phyloP scores from a whole-genome alignment of 1,140 invertebrate species.

The Mercenaria mercenaria region DNA sequence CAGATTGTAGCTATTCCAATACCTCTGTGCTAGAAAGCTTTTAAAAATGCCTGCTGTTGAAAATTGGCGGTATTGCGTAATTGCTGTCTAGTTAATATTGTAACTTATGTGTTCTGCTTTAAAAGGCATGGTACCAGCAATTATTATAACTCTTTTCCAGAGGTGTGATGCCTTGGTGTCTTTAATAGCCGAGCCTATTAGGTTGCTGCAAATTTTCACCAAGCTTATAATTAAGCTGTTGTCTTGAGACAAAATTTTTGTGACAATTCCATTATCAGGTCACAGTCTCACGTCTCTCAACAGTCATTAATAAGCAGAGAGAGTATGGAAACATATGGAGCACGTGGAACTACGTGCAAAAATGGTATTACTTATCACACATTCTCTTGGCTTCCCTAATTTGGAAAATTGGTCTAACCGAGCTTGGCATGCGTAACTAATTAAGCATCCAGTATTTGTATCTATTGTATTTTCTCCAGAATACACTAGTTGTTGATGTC shows the following conservation, averaged over 20 bases:
- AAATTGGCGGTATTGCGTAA: too few species aligned
- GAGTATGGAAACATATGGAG: neutral
- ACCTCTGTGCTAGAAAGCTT: too few species aligned
- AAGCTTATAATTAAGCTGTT: neutral
- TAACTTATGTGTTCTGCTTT: too few species aligned
- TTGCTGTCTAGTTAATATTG: too few species aligned
- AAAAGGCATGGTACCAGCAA: neutral
- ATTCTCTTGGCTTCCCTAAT: neutral
- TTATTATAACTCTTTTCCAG: neutral
- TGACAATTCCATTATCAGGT: neutral
- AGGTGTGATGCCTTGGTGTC: neutral
- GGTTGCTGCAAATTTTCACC: neutral
- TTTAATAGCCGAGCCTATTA: neutral
- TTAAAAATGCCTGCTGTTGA: too few species aligned
- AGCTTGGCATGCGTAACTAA: neutral
- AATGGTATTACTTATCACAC: slow-evolving; percentile 29
- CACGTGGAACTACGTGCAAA: neutral
- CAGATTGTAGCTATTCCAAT: too few species aligned
- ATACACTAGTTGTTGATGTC: neutral
- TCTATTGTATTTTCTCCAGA: neutral
- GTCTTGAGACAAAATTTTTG: neutral
- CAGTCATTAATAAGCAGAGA: neutral
- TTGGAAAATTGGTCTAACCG: slow-evolving; percentile 6
- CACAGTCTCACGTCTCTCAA: neutral
- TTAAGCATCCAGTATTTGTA: neutral